Evolutionary conservation across 1,140 invertebrate species (phyloP).

Genomic region (Drosophila virilis): DNA sequence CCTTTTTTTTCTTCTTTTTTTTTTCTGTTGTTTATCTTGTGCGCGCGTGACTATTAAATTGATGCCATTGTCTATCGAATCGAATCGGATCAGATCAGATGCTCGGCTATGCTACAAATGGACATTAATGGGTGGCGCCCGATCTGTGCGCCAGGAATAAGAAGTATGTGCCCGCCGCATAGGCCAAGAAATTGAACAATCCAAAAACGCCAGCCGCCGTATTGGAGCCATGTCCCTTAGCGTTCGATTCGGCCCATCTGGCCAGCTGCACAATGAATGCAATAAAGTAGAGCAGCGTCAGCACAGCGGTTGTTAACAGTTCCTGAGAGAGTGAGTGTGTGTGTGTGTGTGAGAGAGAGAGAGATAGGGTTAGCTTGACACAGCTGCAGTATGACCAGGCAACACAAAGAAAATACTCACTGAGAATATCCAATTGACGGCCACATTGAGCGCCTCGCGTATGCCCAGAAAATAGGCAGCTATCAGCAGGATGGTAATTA

Average conservation of each 20-base stretch:
- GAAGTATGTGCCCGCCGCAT: constrained; percentile 90
- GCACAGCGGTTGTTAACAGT: constrained; percentile 89
- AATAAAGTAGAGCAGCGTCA: constrained; percentile 90
- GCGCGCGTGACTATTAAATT: constrained; percentile 34
- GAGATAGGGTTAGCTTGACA: neutral
- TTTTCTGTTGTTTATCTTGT: neutral
- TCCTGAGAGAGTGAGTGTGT: constrained; percentile 86
- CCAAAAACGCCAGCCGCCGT: constrained; percentile 92
- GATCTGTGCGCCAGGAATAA: constrained; percentile 91
- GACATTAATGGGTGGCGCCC: constrained; percentile 78
- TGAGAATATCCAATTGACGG: constrained; percentile 93
- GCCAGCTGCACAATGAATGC: constrained; percentile 92
- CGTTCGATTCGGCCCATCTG: constrained; percentile 85
- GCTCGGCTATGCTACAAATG: constrained; percentile 6
- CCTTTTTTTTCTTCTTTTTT: neutral
- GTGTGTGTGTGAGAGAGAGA: neutral
- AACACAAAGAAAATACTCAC: constrained; percentile 86
- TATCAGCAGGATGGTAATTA: constrained; percentile 92
- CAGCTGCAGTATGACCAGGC: neutral
- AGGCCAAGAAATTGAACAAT: constrained; percentile 91
- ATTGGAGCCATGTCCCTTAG: constrained; percentile 85
- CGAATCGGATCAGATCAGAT: constrained; percentile 17
- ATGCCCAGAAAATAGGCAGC: constrained; percentile 92
- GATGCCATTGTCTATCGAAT: constrained; percentile 11
- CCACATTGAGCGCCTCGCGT: constrained; percentile 90